Evolutionary conservation across 2,888 invertebrate species (phyloP).

Genomic region (Escarpia spicata): DNA sequence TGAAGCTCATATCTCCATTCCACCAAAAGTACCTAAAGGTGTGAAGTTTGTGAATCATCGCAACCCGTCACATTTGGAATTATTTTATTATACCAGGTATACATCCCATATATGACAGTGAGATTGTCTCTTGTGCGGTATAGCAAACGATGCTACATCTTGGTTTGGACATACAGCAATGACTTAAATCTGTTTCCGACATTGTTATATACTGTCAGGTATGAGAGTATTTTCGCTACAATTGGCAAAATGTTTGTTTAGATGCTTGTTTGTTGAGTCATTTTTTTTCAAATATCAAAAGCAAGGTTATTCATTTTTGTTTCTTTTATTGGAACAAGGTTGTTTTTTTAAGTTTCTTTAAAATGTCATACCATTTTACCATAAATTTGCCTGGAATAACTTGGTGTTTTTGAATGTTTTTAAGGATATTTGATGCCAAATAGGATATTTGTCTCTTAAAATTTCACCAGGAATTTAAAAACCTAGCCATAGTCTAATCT

Average conservation of each 20-base stretch:
- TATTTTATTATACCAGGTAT: too few species aligned
- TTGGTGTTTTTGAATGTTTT: not conserved
- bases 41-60: too few species aligned
- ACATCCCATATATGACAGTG: too few species aligned
- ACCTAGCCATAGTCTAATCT: not conserved
- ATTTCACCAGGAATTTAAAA: not conserved
- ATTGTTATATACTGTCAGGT: not conserved
- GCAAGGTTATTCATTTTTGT: not conserved
- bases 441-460: not conserved
- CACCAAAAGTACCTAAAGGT: too few species aligned
- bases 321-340: not conserved
- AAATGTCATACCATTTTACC: not conserved
- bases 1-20: too few species aligned
- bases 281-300: not conserved
- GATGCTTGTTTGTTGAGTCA: not conserved
- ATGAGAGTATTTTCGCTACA: not conserved
- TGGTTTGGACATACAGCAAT: too few species aligned
- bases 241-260: not conserved
- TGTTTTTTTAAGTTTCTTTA: not conserved
- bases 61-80: too few species aligned
- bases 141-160: too few species aligned
- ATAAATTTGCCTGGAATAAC: not conserved
- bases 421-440: not conserved
- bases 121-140: too few species aligned
- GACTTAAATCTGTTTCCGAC: too few species aligned